Evolutionary conservation across 2,888 invertebrate species (phyloP).

Genomic region (Tipula helvola): DNA sequence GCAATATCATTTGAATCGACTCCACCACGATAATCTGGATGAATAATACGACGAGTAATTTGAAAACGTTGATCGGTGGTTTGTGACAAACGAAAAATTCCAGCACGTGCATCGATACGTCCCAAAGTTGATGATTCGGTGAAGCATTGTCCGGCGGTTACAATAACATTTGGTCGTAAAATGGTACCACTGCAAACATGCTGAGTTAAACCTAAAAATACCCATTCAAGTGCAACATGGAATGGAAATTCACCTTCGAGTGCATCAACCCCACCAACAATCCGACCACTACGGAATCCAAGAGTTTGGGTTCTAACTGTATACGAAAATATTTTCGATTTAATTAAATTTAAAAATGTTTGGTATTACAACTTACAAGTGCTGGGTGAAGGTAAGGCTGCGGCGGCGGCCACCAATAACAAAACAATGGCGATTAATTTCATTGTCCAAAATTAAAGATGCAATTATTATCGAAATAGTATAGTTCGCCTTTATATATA

Average conservation of each 20-base stretch:
- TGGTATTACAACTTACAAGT: conserved; percentile 17
- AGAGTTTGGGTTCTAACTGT: neutral
- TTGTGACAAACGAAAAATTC: conserved; percentile 29
- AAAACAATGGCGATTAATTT: conserved; percentile 23
- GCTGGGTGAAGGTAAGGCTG: conserved; percentile 20
- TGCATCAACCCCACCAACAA: conserved; percentile 32
- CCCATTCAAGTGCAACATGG: conserved; percentile 32
- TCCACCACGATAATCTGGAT: conserved; percentile 27
- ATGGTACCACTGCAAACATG: conserved; percentile 39
- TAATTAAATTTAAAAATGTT: neutral
- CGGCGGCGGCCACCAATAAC: conserved; percentile 21
- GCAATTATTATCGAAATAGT: neutral
- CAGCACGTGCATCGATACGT: conserved; percentile 25
- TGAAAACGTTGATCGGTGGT: conserved; percentile 15
- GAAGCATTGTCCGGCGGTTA: conserved; percentile 35
- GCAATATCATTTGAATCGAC: conserved; percentile 43
- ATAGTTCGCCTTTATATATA: neutral
- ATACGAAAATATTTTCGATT: neutral
- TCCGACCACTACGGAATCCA: conserved; percentile 13
- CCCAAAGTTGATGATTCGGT: conserved; percentile 27
- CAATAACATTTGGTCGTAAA: conserved; percentile 28
- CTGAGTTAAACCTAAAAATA: conserved; percentile 20
- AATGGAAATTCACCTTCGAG: conserved; percentile 34
- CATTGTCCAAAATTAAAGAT: conserved; percentile 19
- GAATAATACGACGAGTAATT: conserved; percentile 26